Evolutionary conservation across 2,113 vertebrate genomes (phyloP), one percentile per base, ranked within the genome.

Genomic region (Notiomystis cincta): DNA sequence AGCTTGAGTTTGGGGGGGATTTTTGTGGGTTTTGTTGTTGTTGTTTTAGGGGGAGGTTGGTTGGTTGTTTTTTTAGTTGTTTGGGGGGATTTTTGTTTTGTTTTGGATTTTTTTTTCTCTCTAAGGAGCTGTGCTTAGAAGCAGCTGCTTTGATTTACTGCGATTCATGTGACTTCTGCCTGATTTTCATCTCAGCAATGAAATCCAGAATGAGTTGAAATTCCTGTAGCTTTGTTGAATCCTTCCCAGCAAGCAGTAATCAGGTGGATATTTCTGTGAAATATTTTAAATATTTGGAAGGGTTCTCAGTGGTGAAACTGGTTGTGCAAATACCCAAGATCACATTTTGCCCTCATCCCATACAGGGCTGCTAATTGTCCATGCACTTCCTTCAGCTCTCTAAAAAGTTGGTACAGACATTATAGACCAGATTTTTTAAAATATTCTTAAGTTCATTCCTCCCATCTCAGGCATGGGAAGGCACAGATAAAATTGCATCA

Each of bases 121-220:
- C 47, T 48, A 22, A 73, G 72, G 51, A 78, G 42, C 51, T 81
- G 35, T 90, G 62, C 67, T 92, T 77, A 71, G 72, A 67, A 70
- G 79, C 90, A 96, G 82, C 90, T 96, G 92, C 90, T 95, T 95
- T 94, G 79, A 86, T 95, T 94, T 95, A 95, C 82, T 15, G 2
- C 9, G 4, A 22, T 93, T 62, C 82, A 81, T 71, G 72, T 95
- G 92, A 92, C 92, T 79, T 60, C 47, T 93, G 69, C 87, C 86
- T 92, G 79, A 96, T 78, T 94, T 91, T 92, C 76, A 47, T 87
- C 56, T 93, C 7, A 0, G 45, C 87, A 95, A 69, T 87, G 73
- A 93, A 95, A 93, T 89, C 76, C 94, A 93, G 94, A 94, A 87
- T 48, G 11, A 95, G 72, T 4, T 82, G 64, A 75, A 92, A 95